A percentile compares a stretch with the other conserved stretches of the same genome.
Evolutionary conservation across 2,888 invertebrate genomes (phyloP).

Genomic region (Thelaira solivaga): DNA sequence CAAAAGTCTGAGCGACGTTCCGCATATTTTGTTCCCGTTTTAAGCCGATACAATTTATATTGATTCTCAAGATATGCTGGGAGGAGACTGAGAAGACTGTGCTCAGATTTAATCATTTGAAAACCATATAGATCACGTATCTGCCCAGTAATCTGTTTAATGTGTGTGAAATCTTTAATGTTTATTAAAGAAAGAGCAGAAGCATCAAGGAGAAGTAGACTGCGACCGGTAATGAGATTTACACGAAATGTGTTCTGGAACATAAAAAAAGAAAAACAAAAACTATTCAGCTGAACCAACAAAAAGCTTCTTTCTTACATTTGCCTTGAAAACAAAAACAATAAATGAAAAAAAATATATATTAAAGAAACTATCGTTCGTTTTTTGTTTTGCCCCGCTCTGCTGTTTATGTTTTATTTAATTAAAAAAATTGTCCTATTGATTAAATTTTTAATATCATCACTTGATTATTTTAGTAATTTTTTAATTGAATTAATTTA

Average conservation of each 20-base stretch:
- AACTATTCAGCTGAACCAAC: too few species aligned
- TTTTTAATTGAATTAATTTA: too few species aligned
- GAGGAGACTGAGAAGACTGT: slow-evolving; percentile 78
- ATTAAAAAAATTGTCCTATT: too few species aligned
- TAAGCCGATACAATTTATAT: slow-evolving; percentile 78
- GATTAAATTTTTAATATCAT: too few species aligned
- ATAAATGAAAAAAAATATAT: too few species aligned
- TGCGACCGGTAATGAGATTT: slow-evolving; percentile 77
- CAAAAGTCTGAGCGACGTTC: slow-evolving; percentile 78
- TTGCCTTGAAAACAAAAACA: too few species aligned
- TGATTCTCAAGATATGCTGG: slow-evolving; percentile 77
- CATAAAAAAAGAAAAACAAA: too few species aligned
- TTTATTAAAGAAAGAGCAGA: slow-evolving; percentile 78
- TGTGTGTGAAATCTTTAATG: slow-evolving; percentile 78
- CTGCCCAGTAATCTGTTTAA: slow-evolving; percentile 72
- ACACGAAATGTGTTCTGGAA: slow-evolving; percentile 76
- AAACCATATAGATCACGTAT: slow-evolving; percentile 77
- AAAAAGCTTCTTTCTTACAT: too few species aligned
- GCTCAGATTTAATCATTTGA: slow-evolving; percentile 76
- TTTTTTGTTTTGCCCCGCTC: too few species aligned
- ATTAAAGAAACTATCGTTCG: too few species aligned
- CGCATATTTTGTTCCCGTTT: slow-evolving; percentile 79
- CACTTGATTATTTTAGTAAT: too few species aligned
- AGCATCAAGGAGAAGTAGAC: slow-evolving; percentile 78
- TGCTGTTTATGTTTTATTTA: too few species aligned